Conservation (phyloP, 2,797 vertebrate genomes). For the Myiotriccus ornatus region DNA sequence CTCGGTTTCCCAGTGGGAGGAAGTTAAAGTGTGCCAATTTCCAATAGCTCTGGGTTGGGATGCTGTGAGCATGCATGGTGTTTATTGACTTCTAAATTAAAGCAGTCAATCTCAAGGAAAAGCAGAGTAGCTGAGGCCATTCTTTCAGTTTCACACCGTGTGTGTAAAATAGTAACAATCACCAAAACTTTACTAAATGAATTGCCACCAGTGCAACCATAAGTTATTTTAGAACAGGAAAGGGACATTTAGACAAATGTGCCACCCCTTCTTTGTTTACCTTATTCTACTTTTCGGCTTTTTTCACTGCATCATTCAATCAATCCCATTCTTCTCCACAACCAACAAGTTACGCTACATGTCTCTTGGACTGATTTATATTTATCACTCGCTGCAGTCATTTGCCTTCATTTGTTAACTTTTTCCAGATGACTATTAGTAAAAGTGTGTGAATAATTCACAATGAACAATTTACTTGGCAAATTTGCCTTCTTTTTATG, state of each 20-base stretch:
- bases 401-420: background rate
- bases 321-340: background rate
- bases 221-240: background rate
- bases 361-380: constrained; percentile 14
- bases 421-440: constrained; percentile 33
- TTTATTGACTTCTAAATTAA: constrained; percentile 67
- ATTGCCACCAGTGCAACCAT: background rate
- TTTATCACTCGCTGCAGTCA: background rate
- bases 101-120: constrained; percentile 51
- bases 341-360: background rate
- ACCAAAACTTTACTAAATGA: background rate
- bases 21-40: constrained; percentile 49
- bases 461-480: background rate
- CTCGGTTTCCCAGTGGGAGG: background rate
- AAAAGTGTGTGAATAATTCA: background rate
- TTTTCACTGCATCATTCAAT: background rate
- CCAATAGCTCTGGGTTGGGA: constrained; percentile 35
- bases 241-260: background rate
- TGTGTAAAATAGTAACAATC: constrained; percentile 12
- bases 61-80: constrained; percentile 43
- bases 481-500: background rate
- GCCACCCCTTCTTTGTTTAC: background rate
- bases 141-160: background rate
- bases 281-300: background rate
- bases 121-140: background rate